Percentiles rank a stretch among this genome's conserved stretches.
Evolutionary conservation across 2,113 vertebrate species (phyloP).

Genomic region (Neolamprologus sp.): DNA sequence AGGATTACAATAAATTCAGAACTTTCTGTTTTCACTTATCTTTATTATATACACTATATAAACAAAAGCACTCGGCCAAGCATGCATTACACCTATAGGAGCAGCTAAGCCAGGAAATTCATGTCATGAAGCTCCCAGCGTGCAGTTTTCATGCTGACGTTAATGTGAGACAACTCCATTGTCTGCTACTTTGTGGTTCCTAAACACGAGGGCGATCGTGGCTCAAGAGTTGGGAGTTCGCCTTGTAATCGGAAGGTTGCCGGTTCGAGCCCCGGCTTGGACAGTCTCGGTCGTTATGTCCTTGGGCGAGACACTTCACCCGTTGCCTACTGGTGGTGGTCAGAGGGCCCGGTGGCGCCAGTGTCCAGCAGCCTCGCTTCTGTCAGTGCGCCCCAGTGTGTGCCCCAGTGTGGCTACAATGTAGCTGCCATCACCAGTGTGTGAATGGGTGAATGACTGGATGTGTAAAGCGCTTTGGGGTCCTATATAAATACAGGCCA

Average conservation of each 20-base stretch:
- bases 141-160: background rate
- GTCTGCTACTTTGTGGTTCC: background rate
- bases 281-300: too few relatives aligned
- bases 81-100: background rate
- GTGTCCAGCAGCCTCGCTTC: accelerated
- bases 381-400: accelerated
- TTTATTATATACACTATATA: background rate
- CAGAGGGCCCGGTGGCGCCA: accelerated
- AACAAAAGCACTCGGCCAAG: background rate
- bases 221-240: too few relatives aligned
- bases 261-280: accelerated
- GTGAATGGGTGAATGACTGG: too few relatives aligned
- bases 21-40: background rate
- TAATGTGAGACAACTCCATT: background rate
- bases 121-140: background rate
- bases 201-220: background rate
- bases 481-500: too few relatives aligned
- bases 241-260: accelerated
- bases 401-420: too few relatives aligned
- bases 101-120: background rate
- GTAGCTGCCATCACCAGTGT: too few relatives aligned
- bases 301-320: accelerated
- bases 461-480: too few relatives aligned
- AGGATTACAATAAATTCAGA: background rate
- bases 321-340: accelerated